phyloP scores from a whole-genome alignment of 2,888 invertebrate genomes.

The Quadroppia sp. region DNA sequence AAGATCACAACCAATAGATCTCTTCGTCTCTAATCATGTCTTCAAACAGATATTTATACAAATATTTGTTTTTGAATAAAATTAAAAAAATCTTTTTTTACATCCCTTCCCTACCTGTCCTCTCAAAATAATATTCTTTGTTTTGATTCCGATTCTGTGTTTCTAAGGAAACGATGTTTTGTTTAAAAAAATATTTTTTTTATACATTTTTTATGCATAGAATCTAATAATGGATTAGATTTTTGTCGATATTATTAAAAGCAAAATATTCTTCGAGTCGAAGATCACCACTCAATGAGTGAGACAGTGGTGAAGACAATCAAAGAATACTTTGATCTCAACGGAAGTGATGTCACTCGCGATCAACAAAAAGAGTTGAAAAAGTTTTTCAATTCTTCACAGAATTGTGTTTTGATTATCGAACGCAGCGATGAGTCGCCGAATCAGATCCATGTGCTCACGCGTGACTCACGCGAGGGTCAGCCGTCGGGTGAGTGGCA shows the following conservation, averaged over 20 bases:
- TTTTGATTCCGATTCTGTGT: background rate
- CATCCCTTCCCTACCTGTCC: background rate
- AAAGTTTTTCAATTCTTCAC: constrained; percentile 3
- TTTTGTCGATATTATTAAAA: background rate
- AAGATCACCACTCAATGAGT: too few relatives aligned
- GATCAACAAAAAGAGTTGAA: constrained; percentile 5
- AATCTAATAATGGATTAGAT: too few relatives aligned
- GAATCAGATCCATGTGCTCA: background rate
- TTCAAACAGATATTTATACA: background rate
- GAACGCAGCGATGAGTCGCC: constrained; percentile 5
- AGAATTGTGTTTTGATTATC: background rate
- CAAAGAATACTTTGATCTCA: background rate
- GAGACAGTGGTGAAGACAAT: background rate
- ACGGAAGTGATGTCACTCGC: background rate
- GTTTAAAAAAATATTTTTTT: background rate
- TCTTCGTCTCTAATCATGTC: background rate
- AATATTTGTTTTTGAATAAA: background rate
- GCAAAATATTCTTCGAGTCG: too few relatives aligned
- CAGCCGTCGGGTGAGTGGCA: background rate
- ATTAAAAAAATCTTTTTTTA: background rate
- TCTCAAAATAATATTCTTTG: background rate
- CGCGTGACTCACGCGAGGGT: background rate
- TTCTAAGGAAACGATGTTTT: constrained; percentile 7
- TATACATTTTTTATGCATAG: background rate
- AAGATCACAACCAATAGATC: background rate